phyloP scores from a whole-genome alignment of 1,140 invertebrate species.

The Druon quercuslanigerum region DNA sequence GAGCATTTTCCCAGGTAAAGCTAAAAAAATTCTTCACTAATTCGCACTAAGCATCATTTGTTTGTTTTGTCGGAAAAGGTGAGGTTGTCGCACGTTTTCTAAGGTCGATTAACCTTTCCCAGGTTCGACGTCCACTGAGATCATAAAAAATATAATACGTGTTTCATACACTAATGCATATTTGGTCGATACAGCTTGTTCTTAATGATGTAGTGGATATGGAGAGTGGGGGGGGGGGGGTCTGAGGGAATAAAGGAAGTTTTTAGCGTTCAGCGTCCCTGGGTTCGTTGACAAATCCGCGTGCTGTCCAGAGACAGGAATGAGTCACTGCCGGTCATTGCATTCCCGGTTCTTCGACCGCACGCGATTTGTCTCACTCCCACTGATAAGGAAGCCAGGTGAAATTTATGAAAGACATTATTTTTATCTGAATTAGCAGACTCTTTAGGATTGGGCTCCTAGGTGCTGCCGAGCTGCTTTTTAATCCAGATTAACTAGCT shows the following conservation, averaged over 20 bases:
- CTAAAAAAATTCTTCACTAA: too few relatives aligned
- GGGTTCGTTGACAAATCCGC: slow-evolving; percentile 28
- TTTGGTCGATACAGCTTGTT: slow-evolving; percentile 18
- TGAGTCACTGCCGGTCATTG: slow-evolving; percentile 27
- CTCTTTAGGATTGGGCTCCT: slow-evolving; percentile 21
- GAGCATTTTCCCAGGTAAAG: too few relatives aligned
- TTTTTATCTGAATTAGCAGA: slow-evolving; percentile 25
- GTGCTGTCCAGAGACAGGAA: slow-evolving; percentile 20
- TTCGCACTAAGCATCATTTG: too few relatives aligned
- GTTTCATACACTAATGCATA: not conserved
- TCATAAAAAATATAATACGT: not conserved
- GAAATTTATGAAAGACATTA: slow-evolving; percentile 30
- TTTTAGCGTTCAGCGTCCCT: not conserved
- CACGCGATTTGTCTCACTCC: slow-evolving; percentile 16
- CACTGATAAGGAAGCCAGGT: slow-evolving; percentile 23
- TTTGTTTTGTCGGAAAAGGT: not conserved
- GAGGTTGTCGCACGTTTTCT: slow-evolving; percentile 13
- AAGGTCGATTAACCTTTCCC: slow-evolving; percentile 10
- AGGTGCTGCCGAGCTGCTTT: not conserved
- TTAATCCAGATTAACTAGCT: slow-evolving; percentile 15
- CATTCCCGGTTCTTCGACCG: slow-evolving; percentile 26
- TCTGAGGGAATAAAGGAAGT: not conserved
- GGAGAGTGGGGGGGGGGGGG: not conserved
- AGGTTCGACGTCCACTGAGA: slow-evolving; percentile 11
- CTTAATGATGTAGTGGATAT: slow-evolving; percentile 8